Percentiles rank a stretch among this genome's conserved stretches.
Evolutionary conservation across 2,113 vertebrate genomes (phyloP).

Genomic region (Scortum barcoo): DNA sequence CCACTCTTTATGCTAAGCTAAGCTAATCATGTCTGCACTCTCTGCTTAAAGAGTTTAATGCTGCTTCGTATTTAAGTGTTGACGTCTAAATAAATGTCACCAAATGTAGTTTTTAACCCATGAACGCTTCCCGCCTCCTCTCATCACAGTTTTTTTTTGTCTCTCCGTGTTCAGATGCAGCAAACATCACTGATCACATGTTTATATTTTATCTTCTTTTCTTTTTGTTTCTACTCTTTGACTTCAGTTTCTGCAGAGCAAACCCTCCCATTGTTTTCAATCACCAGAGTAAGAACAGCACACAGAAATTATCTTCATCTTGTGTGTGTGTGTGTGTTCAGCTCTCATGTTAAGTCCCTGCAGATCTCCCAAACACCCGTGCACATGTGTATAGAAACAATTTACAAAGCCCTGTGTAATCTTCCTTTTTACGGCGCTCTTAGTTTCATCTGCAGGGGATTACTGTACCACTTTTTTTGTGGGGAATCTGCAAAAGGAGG

Average conservation of each 20-base stretch:
- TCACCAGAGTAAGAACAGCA: slow-evolving; percentile 39
- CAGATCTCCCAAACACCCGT: slow-evolving; percentile 72
- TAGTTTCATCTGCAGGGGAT: slow-evolving; percentile 77
- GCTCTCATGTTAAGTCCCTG: slow-evolving; percentile 73
- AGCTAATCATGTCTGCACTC: too few relatives aligned
- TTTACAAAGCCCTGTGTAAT: slow-evolving; percentile 83
- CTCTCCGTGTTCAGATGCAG: slow-evolving; percentile 12
- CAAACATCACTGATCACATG: slow-evolving; percentile 3
- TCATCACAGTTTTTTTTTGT: neutral
- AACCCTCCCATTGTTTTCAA: slow-evolving; percentile 20
- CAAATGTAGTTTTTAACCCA: neutral
- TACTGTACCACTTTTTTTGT: slow-evolving; percentile 73
- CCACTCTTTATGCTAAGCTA: too few relatives aligned
- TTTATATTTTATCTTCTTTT: neutral
- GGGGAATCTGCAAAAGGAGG: slow-evolving; percentile 55
- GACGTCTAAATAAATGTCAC: neutral
- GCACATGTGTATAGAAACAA: slow-evolving; percentile 75
- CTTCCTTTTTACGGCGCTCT: slow-evolving; percentile 73
- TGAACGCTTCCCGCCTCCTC: neutral
- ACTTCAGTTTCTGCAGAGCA: slow-evolving; percentile 4
- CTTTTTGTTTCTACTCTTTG: slow-evolving; percentile 12
- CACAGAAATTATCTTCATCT: slow-evolving; percentile 29
- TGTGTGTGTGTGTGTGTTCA: slow-evolving; percentile 37
- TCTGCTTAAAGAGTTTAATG: too few relatives aligned
- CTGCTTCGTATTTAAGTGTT: too few relatives aligned